Percentiles rank a stretch among this genome's conserved stretches.
Evolutionary conservation across 2,113 vertebrate species (phyloP).

Genomic region (Apeltes quadracus): DNA sequence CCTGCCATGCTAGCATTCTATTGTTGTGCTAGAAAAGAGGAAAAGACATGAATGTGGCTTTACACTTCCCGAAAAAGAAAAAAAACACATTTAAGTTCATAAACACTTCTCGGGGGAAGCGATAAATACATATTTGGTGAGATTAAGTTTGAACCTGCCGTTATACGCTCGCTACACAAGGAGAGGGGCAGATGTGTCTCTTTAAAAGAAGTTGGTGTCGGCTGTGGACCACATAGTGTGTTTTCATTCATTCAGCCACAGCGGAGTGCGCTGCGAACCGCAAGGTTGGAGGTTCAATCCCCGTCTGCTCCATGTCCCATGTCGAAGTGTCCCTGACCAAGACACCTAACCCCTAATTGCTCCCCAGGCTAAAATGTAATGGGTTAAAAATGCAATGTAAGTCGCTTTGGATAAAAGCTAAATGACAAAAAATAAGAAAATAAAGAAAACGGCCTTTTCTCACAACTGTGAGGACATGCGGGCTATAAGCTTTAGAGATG

Average conservation of each 20-base stretch:
- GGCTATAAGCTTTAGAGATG: background rate
- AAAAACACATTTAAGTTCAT: background rate
- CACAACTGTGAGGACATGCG: background rate
- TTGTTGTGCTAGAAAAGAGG: slow-evolving; percentile 55
- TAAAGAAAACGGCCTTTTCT: background rate
- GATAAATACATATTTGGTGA: background rate
- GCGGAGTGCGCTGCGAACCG: too few relatives aligned
- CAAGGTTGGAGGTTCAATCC: too few relatives aligned
- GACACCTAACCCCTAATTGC: too few relatives aligned
- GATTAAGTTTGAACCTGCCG: background rate
- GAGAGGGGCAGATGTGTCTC: background rate
- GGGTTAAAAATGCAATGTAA: too few relatives aligned
- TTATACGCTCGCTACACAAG: background rate
- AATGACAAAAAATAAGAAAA: too few relatives aligned
- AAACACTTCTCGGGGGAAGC: background rate
- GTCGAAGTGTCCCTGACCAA: too few relatives aligned
- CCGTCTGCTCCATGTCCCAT: too few relatives aligned
- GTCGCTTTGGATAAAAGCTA: too few relatives aligned
- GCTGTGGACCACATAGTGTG: too few relatives aligned
- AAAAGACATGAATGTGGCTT: slow-evolving; percentile 24
- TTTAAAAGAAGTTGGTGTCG: background rate
- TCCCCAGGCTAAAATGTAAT: too few relatives aligned
- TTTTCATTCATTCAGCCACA: too few relatives aligned
- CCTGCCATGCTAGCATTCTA: slow-evolving; percentile 56
- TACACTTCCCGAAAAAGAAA: background rate